Evolutionary conservation across 2,888 invertebrate genomes (phyloP).

Genomic region (Frankliniella intonsa): DNA sequence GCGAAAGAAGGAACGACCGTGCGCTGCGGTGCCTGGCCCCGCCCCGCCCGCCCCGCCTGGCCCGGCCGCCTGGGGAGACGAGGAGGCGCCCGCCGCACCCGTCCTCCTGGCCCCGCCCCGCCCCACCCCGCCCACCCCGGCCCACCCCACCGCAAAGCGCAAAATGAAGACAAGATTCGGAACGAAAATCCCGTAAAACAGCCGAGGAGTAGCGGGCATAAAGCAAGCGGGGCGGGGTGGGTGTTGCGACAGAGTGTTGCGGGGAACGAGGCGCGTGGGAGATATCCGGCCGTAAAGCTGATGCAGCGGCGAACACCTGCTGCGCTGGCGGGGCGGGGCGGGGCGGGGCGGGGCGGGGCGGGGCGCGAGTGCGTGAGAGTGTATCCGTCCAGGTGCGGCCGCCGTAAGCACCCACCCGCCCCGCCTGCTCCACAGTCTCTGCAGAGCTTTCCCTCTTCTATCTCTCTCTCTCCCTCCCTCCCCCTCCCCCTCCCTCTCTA

Average conservation of each 20-base stretch:
- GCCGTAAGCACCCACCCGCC: neutral
- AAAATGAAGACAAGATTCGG: constrained; percentile 23
- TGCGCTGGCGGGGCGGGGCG: neutral
- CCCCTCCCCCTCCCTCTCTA: too few species aligned
- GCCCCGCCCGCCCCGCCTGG: neutral
- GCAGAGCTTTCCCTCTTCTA: too few species aligned
- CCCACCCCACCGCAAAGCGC: neutral
- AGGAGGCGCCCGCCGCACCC: neutral
- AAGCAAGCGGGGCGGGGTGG: neutral
- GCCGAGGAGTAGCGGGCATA: neutral
- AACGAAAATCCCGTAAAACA: constrained; percentile 20
- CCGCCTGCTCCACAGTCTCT: too few species aligned
- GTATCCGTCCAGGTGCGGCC: neutral
- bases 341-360: neutral
- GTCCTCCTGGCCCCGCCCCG: neutral
- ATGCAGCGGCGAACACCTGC: constrained; percentile 15
- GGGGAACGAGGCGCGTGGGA: neutral
- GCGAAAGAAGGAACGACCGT: constrained; percentile 5
- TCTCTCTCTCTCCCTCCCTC: too few species aligned
- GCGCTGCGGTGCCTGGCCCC: neutral
- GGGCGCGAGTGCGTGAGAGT: neutral
- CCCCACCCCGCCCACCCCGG: too few species aligned
- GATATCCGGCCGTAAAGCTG: constrained; percentile 7
- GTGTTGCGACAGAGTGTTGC: too few species aligned
- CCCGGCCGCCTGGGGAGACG: neutral